Base-by-base conservation (phyloP, 2,888 invertebrate species). In the Trichopria drosophilae region DNA sequence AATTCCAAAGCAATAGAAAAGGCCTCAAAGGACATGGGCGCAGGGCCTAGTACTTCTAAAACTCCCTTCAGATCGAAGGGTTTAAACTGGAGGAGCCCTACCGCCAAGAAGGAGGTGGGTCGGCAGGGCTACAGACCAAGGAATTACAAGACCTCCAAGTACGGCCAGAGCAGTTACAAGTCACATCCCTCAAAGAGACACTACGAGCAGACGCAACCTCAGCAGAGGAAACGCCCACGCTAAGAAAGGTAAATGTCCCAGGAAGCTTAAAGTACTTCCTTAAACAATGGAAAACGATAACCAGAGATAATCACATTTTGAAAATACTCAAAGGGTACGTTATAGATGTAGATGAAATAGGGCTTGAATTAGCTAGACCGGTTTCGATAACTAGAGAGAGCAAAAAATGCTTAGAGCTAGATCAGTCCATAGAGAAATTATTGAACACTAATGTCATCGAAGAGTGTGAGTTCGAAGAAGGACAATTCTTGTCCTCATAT, bases 1-100 rank as follows among this genome's bases (percentile, higher is more conserved):
- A 34, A 19, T n/a, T 15, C 34, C 15, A 19, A 35, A 6, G 20
- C 6, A 3, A 35, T 35, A 22, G 35, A 34, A 34, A 44, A 10
- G 18, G 10, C 26, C 18, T 23, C 34, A 22, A 34, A 34, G 23
- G 34, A 18, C 18, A 6, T 40, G 9, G 26, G 26, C 13, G 18
- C 15, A 10, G 26, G 15, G 26, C 7, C 16, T 3, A n/a, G n/a
- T n/a, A n/a, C n/a, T n/a, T n/a, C n/a, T n/a, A 40, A 19, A 6
- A 22, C n/a, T 10, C 35, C 20, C 16, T 20, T 20, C 6, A 12
- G 9, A 5, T 12, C 20, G 13, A 6, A 19, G 9, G 7, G n/a
- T 35, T 35, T 19, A 35, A 35, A 35, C 20, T 35, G 20, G 35
- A 35, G 10, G 10, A 20, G 20, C 20, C 13, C 20, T 22, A 7